phyloP scores from a whole-genome alignment of 2,888 invertebrate species.

The Tetragnatha montana region DNA sequence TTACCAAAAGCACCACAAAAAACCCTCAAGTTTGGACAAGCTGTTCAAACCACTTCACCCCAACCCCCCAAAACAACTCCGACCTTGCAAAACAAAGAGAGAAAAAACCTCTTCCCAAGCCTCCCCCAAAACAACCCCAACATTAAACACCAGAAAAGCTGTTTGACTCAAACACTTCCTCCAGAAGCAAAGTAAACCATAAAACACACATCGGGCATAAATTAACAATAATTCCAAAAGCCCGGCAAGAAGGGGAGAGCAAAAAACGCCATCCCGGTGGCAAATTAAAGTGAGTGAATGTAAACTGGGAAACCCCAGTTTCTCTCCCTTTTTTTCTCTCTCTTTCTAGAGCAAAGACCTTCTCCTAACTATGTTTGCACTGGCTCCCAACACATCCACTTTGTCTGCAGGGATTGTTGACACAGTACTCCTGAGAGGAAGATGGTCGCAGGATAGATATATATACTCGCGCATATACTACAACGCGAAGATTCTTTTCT shows the following conservation, averaged over 20 bases:
- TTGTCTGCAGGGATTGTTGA: conserved; percentile 66
- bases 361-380: conserved; percentile 55
- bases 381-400: conserved; percentile 66
- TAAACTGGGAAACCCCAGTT: not conserved
- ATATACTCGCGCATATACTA: not conserved
- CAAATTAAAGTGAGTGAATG: not conserved
- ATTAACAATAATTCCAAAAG: not conserved
- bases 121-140: not conserved
- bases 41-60: no score
- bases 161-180: not conserved
- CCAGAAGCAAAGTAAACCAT: not conserved
- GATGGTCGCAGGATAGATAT: conserved; percentile 36
- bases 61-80: no score
- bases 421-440: conserved; percentile 41
- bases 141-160: not conserved
- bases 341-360: conserved; percentile 59
- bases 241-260: not conserved
- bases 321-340: not conserved
- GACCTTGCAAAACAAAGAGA: not conserved
- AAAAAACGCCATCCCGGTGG: not conserved
- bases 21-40: no score
- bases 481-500: not conserved
- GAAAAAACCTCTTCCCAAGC: not conserved
- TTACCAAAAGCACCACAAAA: no score
- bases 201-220: not conserved